These are phyloP conservation scores for Hyla sarda DNA, from an alignment of 2,113 vertebrate genomes.

Conservation along the genomic window DNA sequence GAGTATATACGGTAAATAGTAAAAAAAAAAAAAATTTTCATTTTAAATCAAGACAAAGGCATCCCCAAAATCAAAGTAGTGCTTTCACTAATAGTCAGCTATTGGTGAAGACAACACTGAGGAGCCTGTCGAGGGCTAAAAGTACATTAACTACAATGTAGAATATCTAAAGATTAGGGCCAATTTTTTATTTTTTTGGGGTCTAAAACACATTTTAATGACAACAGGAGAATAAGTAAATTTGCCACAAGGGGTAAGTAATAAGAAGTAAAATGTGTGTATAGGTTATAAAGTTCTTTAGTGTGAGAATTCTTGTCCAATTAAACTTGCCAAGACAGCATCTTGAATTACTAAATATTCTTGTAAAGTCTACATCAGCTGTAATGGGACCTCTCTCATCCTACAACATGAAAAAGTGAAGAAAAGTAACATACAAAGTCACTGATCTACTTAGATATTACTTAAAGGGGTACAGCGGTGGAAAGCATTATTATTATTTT, in stretches of 20 bases:
- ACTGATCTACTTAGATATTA: not conserved
- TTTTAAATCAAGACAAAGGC: not conserved
- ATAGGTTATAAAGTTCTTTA: conserved; percentile 39
- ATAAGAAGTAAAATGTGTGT: conserved; percentile 7
- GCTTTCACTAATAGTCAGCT: not conserved
- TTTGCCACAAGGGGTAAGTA: conserved; percentile 23
- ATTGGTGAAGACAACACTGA: not conserved
- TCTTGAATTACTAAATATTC: conserved; percentile 53
- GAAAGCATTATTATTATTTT: too few relatives aligned
- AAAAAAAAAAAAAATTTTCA: not conserved
- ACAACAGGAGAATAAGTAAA: conserved; percentile 37
- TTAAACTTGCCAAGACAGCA: conserved; percentile 43
- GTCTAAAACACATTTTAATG: conserved; percentile 22
- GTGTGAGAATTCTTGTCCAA: conserved; percentile 38
- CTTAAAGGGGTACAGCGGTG: not conserved
- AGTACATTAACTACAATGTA: not conserved
- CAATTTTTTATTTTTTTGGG: not conserved
- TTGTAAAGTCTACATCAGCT: conserved; percentile 33
- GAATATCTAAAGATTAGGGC: not conserved
- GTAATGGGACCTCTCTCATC: conserved; percentile 15
- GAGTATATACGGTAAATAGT: too few relatives aligned
- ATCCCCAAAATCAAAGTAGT: not conserved
- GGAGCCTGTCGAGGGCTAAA: not conserved
- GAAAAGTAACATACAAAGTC: not conserved
- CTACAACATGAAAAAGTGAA: not conserved